Conservation (phyloP, 1,140 invertebrate genomes). For the Drosophila pseudoobscura region DNA sequence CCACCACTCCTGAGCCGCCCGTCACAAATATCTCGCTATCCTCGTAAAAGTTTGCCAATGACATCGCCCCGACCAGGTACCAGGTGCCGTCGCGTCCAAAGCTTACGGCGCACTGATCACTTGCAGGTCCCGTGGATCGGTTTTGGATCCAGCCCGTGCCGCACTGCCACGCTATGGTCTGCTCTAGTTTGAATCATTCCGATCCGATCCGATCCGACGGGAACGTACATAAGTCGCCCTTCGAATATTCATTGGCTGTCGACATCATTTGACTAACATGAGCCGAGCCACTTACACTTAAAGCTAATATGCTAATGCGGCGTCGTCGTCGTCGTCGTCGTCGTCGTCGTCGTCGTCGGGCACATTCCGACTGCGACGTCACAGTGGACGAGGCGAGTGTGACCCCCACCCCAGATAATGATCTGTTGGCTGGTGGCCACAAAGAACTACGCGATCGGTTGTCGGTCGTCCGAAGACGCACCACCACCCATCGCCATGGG, state of each 20-base stretch:
- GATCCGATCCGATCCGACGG: too few species aligned
- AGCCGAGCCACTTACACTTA: slow-evolving; percentile 13
- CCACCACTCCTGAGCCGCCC: slow-evolving; percentile 89
- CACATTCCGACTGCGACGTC: not conserved
- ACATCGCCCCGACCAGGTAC: too few species aligned
- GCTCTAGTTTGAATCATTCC: too few species aligned
- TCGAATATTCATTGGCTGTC: slow-evolving; percentile 32
- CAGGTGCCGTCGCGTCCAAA: not conserved
- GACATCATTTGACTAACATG: slow-evolving; percentile 42
- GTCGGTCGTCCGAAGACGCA: too few species aligned
- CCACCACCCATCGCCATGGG: too few species aligned
- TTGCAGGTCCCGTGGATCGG: too few species aligned
- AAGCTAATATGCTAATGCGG: slow-evolving; percentile 3
- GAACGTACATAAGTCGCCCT: not conserved
- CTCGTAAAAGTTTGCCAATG: slow-evolving; percentile 84
- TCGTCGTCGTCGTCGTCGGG: not conserved
- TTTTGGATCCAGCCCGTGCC: slow-evolving; percentile 6
- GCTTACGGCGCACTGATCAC: not conserved
- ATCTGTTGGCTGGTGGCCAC: too few species aligned
- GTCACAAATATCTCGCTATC: slow-evolving; percentile 87
- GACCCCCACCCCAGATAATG: too few species aligned
- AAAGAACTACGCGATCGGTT: too few species aligned
- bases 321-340: not conserved
- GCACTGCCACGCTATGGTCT: too few species aligned
- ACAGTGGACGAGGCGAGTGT: not conserved